Evolutionary conservation across 1,140 invertebrate species (phyloP), one percentile per base, ranked within the genome.

Genomic region (Papilio aristodemus): DNA sequence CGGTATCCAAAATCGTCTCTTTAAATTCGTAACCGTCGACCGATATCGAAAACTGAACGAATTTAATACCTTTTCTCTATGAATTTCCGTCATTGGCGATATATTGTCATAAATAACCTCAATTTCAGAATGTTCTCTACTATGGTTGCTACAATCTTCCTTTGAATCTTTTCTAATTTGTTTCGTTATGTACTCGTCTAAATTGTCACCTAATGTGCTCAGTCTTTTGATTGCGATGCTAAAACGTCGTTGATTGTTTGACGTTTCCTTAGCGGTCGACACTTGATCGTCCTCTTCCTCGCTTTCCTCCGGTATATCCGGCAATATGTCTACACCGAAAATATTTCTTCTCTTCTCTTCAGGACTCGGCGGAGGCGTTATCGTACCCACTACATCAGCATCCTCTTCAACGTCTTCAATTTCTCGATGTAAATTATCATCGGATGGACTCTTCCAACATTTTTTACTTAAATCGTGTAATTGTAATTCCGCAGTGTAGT

Each of bases 281-380:
- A 11, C 43, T 69, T 78, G 64, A 27, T 85, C 81, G 50, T 73
- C 66, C 36, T 84, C 81, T 73, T 69, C 71, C 7, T 89, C 86
- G 62, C 80, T 91, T 76, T 92, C 92, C 75, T 92, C 92, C 0
- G 87, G 83, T 75, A 92, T 92, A 78, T 91, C 87, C 36, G 92
- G 91, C 68, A 92, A 79, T 74, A 92, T 90, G 72, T 92, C 85
- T 46, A 92, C 87, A 22, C 90, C 91, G 67, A 89, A 89, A 39
- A 89, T 80, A 73, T 88, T 90, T 69, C 85, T 84, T 67, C 84
- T 75, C 60, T 85, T 88, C 67, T 89, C 86, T 71, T 92, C 87
- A 11, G 89, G 89, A 73, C 89, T 91, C n/a, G 87, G 87, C 7
- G 89, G 89, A 22, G 89, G 89, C 14, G 89, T 91, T 39, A 87